phyloP scores from a whole-genome alignment of 2,888 invertebrate species.

The Maniola hyperantus region DNA sequence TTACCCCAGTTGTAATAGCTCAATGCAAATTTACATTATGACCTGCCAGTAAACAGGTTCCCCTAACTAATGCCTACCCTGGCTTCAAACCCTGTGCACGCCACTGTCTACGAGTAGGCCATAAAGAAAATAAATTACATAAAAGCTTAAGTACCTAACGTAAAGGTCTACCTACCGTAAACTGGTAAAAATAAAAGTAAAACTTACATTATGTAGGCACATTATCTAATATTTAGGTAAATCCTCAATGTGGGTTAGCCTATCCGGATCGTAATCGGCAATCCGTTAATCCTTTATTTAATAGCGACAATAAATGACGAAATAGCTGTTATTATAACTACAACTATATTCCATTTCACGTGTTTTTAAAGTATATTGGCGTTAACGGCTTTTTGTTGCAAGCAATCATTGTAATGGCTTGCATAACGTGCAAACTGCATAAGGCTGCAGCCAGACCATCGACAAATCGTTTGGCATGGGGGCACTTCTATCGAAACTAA shows the following conservation, averaged over 20 bases:
- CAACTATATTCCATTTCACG: background rate
- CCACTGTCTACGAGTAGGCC: too few relatives aligned
- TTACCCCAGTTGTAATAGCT: too few relatives aligned
- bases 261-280: constrained; percentile 1
- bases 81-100: too few relatives aligned
- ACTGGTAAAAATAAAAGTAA: background rate
- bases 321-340: constrained; percentile 4
- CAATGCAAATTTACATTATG: too few relatives aligned
- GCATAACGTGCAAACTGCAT: constrained; percentile 22
- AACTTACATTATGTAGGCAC: background rate
- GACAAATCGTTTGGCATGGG: background rate
- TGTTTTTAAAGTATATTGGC: background rate
- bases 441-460: constrained; percentile 7
- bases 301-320: constrained; percentile 9
- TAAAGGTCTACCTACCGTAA: too few relatives aligned
- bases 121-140: too few relatives aligned
- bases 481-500: too few relatives aligned
- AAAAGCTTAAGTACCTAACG: too few relatives aligned
- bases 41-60: too few relatives aligned
- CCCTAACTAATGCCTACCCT: too few relatives aligned
- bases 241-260: background rate
- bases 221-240: background rate
- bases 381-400: constrained; percentile 3
- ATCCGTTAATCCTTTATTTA: constrained; percentile 3
- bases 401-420: constrained; percentile 29